phyloP scores from a whole-genome alignment of 2,888 invertebrate genomes.

The Heliconius sara region DNA sequence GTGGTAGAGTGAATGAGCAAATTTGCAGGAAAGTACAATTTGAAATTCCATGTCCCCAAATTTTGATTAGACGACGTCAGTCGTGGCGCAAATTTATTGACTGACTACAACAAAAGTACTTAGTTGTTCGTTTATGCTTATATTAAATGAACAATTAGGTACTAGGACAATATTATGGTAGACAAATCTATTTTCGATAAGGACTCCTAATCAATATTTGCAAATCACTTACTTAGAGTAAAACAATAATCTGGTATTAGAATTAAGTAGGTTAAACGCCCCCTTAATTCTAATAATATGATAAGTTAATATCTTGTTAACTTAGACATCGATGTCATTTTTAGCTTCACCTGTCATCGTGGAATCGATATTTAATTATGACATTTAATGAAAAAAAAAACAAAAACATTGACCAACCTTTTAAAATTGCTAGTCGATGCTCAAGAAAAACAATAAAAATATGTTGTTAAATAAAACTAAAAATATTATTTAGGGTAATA shows the following conservation, averaged over 20 bases:
- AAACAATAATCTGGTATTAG: neutral
- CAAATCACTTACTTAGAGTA: neutral
- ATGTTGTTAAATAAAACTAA: neutral
- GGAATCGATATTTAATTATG: neutral
- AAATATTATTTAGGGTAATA: neutral
- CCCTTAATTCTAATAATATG: neutral
- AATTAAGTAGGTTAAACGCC: neutral
- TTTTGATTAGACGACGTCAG: neutral
- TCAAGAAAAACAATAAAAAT: neutral
- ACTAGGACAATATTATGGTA: too few species aligned
- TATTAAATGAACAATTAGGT: neutral
- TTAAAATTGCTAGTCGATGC: neutral
- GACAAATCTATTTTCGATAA: neutral
- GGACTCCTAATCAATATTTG: neutral
- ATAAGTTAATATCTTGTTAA: neutral
- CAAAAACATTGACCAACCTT: too few species aligned
- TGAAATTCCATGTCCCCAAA: neutral
- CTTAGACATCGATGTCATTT: neutral
- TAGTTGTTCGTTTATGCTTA: neutral
- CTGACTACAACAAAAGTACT: too few species aligned
- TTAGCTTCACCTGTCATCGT: neutral
- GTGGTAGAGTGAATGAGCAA: neutral
- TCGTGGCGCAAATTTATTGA: too few species aligned
- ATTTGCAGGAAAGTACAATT: neutral
- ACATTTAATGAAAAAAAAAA: too few species aligned